Evolutionary conservation across 2,797 vertebrate species (phyloP), one percentile per base, ranked within the genome.

Genomic region (Sebastes aleutianus): DNA sequence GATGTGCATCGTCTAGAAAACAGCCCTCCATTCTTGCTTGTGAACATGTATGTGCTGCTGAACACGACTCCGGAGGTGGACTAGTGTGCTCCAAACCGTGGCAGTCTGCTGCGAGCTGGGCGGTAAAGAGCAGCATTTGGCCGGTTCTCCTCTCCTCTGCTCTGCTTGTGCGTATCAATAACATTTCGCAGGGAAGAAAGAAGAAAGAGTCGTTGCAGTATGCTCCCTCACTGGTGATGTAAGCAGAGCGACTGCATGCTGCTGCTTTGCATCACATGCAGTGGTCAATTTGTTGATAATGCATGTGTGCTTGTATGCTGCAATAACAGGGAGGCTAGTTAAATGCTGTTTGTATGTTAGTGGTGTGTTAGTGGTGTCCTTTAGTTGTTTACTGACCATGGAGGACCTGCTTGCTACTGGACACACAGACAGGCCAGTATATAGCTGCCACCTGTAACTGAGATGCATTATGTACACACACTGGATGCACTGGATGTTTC

Each of bases 141-240:
- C 87, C 88, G 87, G 83, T 80, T 85, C 79, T 83, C 86, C 43
- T 47, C 43, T 47, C 43, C 43, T 47, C 43, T 47, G 39, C 39
- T 92, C 90, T 92, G 94, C 92, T 1, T 43, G 74, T 93, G 94
- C 92, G 94, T 93, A 95, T 95, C 93, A 93, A 90, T 95, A 94
- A 94, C 94, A 93, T 90, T 66, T 93, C 79, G 87, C 89, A 89
- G 89, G 83, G 39, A 87, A 87, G 88, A 91, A 91, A 92, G 91
- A 90, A 92, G 88, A 93, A 73, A 91, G 92, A 91, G 81, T 89
- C 87, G 94, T 87, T 93, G 94, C 93, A 53, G 93, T 16, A 43
- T 94, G 92, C 87, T 82, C 77, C 87, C 80, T 88, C 76, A 87
- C 86, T 78, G 92, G 91, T 94, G 91, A 93, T 93, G 94, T 93